Base-by-base conservation (phyloP, 2,888 invertebrate genomes). In the Sminthurinus aureus region DNA sequence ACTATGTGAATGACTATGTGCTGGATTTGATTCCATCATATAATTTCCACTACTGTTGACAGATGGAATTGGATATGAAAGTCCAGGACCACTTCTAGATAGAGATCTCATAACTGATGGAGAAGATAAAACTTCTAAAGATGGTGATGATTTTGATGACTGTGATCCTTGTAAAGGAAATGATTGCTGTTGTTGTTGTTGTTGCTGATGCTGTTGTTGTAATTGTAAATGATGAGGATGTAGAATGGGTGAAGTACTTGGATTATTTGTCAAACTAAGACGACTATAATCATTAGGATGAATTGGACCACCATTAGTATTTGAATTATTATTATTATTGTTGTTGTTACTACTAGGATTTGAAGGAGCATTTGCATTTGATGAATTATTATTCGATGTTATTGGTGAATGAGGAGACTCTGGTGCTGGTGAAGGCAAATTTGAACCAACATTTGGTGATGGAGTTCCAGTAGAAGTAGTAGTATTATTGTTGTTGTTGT, bases 371-470 rank as follows among this genome's bases (percentile, higher is more conserved):
- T 13, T 15, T 15, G 58, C 8, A 8, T 8, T 15, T 3, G 58
- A 58, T 15, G 58, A 58, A 24, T 22, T 71, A 69, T 38, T 79
- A 38, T 69, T 15, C 3, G 69, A 22, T 9, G 69, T 50, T 51
- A 20, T 82, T 9, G 84, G 83, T 24, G 84, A 84, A 38, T 84
- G 82, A 9, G 85, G 85, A n/a, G 85, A 85, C 6, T 64, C 85
- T 20, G 85, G 85, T 0, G 83, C 82, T n/a, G 82, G 88, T 13
- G 85, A 86, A 8, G 86, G 86, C 15, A 84, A 81, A 58, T 85
- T 86, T 13, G 86, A 84, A 20, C 80, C 80, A 26, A 73, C 20
- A 52, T 26, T 64, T 4, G 81, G 81, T 6, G 81, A 81, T 26
- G 81, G 81, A 38, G 73, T 81, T 52, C 74, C 52, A 0, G 81